Evolutionary conservation across 1,140 invertebrate species (phyloP), one percentile per base, ranked within the genome.

Genomic region (Steinernema khuongi): DNA sequence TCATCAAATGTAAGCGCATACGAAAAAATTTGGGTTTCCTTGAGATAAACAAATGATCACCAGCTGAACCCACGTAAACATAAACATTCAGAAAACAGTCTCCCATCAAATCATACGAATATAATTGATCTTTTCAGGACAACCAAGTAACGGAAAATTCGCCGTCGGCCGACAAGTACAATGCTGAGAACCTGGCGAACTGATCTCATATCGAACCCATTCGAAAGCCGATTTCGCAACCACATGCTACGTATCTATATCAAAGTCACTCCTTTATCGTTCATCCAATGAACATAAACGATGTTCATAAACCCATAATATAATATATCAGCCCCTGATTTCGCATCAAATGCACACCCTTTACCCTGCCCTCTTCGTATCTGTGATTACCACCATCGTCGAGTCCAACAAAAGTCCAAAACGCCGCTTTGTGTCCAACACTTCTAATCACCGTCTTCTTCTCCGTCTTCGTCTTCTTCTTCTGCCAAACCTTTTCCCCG

Each of bases 141-240:
- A 41, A 41, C 36, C n/a, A 7, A 41, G n/a, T n/a, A n/a, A 41
- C 7, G 7, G 36, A 41, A 7, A 26, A 60, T 60, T 26, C 50
- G 19, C 4, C 11, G 22, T 4, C 50, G 26, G 50, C 50, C 50
- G 50, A 60, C 2, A 60, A 11, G 50, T 60, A 60, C 50, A 60
- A 60, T 22, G 19, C 11, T 22, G 50, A 60, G 19, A 60, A 22
- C 50, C 19, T 60, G 50, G 50, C 50, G 50, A 60, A 60, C 50
- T 60, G 50, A 60, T 60, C 50, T 60, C 50, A 60, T 60, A 60
- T 60, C 50, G 50, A 60, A 60, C 19, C 50, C 50, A 60, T 60
- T 60, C 22, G 50, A 26, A 60, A 41, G 36, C 36, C 50, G 19
- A 60, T 60, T 60, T 60, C 50, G 22, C 50, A 60, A 60, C 50